Conservation (phyloP, 2,797 vertebrate species). For the Semaprochilodus insignis region DNA sequence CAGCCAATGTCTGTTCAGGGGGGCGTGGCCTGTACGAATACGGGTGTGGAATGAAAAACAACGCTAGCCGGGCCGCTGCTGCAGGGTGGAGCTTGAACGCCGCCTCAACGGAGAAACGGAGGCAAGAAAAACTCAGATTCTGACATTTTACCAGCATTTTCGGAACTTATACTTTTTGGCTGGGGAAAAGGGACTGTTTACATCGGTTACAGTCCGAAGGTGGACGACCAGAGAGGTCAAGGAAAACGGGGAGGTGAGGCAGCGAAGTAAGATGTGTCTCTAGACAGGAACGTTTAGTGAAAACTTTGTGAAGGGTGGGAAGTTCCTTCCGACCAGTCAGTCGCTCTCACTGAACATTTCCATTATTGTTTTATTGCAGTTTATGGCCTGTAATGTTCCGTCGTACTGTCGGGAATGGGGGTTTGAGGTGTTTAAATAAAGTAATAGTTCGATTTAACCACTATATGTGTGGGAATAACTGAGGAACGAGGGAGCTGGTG, state of each 20-base stretch:
- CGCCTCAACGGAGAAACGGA: slow-evolving; percentile 56
- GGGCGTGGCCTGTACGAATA: neutral
- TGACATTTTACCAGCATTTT: slow-evolving; percentile 61
- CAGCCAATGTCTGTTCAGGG: neutral
- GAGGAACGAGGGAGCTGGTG: neutral
- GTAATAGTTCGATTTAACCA: neutral
- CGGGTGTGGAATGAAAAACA: neutral
- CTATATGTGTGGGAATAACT: neutral
- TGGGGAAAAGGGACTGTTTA: slow-evolving; percentile 52
- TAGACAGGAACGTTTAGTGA: neutral
- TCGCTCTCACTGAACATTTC: neutral
- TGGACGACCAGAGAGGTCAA: slow-evolving; percentile 34
- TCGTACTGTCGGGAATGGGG: no score
- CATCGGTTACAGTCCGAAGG: slow-evolving; percentile 19
- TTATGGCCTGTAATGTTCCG: neutral
- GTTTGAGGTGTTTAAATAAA: neutral
- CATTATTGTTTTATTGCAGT: neutral
- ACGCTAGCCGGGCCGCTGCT: slow-evolving; percentile 5
- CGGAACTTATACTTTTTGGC: slow-evolving; percentile 42
- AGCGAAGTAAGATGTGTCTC: neutral
- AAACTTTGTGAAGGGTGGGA: slow-evolving; percentile 58
- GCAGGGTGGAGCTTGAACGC: slow-evolving; percentile 69
- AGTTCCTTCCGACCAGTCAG: slow-evolving; percentile 55
- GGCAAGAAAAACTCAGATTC: slow-evolving; percentile 63
- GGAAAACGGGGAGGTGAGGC: slow-evolving; percentile 54